phyloP scores from a whole-genome alignment of 2,797 vertebrate genomes.

The Periparus ater region DNA sequence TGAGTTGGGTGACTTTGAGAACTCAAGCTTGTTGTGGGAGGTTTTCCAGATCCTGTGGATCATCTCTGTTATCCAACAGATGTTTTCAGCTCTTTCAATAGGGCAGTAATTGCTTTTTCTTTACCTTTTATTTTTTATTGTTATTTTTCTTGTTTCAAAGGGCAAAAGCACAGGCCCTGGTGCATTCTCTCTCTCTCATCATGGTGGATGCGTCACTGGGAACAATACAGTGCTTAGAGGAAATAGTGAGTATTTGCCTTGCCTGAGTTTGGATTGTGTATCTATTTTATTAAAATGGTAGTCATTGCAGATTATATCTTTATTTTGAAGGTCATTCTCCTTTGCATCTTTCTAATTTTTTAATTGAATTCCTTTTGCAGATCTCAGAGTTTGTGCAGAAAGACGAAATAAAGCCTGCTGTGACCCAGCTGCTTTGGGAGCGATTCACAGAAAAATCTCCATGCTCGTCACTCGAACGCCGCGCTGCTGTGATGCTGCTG shows the following conservation, averaged over 20 bases:
- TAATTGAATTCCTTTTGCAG: constrained; percentile 66
- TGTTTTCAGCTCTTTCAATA: neutral
- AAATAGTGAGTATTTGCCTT: constrained; percentile 87
- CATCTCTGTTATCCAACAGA: neutral
- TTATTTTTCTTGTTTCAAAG: constrained; percentile 66
- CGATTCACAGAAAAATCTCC: constrained; percentile 85
- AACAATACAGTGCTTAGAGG: constrained; percentile 91
- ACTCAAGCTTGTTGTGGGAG: neutral
- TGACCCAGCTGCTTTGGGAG: constrained; percentile 92
- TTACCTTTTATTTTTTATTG: neutral
- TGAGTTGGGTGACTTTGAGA: neutral
- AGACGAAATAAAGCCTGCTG: constrained; percentile 80
- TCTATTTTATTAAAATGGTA: neutral
- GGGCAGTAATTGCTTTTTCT: neutral
- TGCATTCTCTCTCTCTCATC: constrained; percentile 88
- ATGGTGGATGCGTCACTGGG: constrained; percentile 89
- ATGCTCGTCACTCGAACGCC: constrained; percentile 77
- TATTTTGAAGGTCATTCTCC: neutral
- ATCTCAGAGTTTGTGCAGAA: constrained; percentile 91
- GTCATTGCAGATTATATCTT: neutral
- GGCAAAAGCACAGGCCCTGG: constrained; percentile 85
- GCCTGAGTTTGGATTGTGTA: neutral
- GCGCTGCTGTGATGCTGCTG: constrained; percentile 88
- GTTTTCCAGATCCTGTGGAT: neutral
- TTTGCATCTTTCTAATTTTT: neutral